Conservation (phyloP, 2,888 invertebrate genomes). For the Chalcosyrphus nemorum region DNA sequence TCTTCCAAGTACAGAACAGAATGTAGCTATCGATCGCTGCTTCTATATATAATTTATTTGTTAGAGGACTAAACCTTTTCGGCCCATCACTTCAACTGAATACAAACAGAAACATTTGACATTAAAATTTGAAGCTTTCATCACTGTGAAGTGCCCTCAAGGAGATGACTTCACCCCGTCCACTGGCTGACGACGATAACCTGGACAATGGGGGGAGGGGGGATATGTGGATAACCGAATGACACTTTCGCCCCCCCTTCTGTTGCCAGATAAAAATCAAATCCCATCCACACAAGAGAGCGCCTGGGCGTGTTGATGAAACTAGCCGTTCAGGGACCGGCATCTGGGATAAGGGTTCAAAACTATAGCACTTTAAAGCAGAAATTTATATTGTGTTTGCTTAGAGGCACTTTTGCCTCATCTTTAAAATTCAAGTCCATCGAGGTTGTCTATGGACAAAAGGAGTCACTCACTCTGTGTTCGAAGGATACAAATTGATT, state of each 20-base stretch:
- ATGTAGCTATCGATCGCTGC: conserved; percentile 35
- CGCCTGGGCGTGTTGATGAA: conserved; percentile 32
- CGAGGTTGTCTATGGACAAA: not conserved
- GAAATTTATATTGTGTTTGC: conserved; percentile 21
- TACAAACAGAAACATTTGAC: conserved; percentile 64
- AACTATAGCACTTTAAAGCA: conserved; percentile 21
- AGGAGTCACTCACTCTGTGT: not conserved
- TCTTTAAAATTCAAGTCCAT: conserved; percentile 14
- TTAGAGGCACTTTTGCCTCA: conserved; percentile 11
- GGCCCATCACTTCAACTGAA: conserved; percentile 35
- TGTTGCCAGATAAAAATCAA: conserved; percentile 51
- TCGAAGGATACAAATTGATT: conserved; percentile 38
- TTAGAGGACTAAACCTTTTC: conserved; percentile 1
- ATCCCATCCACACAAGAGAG: conserved; percentile 42
- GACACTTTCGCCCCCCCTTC: no score
- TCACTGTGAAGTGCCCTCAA: conserved; percentile 28
- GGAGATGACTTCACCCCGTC: not conserved
- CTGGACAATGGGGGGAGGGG: conserved; percentile 17
- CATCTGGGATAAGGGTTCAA: conserved; percentile 34
- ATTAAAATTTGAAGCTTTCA: conserved; percentile 60
- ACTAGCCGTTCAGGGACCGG: conserved; percentile 13
- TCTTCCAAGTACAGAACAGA: conserved; percentile 26
- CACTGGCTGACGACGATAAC: not conserved
- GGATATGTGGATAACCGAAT: conserved; percentile 16
- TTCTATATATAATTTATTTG: conserved; percentile 37